Conservation (phyloP, 35 echinoderm and acorn worm species). For the Apostichopus japonicus region DNA sequence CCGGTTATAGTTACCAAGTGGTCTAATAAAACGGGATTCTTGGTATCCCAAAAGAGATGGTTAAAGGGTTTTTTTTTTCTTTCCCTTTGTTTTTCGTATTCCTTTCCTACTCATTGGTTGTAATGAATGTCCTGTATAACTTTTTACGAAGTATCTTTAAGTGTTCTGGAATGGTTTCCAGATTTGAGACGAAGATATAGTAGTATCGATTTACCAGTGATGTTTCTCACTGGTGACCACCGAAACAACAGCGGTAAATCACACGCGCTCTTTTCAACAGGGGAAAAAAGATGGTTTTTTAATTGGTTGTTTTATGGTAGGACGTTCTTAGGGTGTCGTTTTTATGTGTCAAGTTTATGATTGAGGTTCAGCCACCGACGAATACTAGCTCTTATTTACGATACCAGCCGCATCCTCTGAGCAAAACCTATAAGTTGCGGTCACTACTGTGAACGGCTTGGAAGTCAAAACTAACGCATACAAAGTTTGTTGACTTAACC, state of each 20-base stretch:
- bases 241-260: slow-evolving; percentile 33
- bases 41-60: no score
- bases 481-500: slow-evolving; percentile 40
- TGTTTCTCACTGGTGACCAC: slow-evolving; percentile 38
- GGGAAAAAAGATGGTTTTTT: slow-evolving; percentile 32
- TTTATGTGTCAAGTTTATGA: slow-evolving; percentile 51
- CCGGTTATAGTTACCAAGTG: no score
- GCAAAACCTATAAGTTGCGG: not conserved
- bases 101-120: not conserved
- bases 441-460: not conserved
- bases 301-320: slow-evolving; percentile 43
- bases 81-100: not conserved
- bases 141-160: not conserved
- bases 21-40: no score
- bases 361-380: slow-evolving; percentile 6
- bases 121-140: not conserved
- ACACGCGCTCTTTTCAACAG: slow-evolving; percentile 24
- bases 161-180: slow-evolving; percentile 17
- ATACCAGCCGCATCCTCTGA: slow-evolving; percentile 28
- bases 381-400: slow-evolving; percentile 14
- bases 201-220: not conserved
- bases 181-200: not conserved
- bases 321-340: slow-evolving; percentile 29
- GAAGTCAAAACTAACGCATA: slow-evolving; percentile 13
- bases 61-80: not conserved